phyloP scores from a whole-genome alignment of 1,140 invertebrate genomes.

The Carposina sasakii region DNA sequence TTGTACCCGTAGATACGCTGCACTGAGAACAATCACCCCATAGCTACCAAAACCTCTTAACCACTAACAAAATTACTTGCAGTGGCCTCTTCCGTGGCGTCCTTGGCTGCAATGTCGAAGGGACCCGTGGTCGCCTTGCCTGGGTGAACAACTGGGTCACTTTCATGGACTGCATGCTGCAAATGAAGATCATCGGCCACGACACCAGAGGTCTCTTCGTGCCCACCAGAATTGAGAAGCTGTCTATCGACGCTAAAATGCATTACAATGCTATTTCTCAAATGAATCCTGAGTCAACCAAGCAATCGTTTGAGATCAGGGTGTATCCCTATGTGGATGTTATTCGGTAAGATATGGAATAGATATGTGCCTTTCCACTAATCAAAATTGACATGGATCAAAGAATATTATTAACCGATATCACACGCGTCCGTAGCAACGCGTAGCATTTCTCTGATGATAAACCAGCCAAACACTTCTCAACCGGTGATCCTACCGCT shows the following conservation, averaged over 20 bases:
- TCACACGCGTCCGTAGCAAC: no score
- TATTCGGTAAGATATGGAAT: conserved; percentile 43
- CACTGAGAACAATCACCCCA: no score
- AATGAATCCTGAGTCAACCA: conserved; percentile 65
- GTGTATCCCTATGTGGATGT: conserved; percentile 59
- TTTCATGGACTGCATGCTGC: conserved; percentile 95
- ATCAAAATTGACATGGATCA: no score
- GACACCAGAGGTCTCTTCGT: conserved; percentile 85
- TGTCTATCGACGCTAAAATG: conserved; percentile 84
- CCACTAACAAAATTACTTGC: no score
- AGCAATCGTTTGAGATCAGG: conserved; percentile 58
- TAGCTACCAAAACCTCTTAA: no score
- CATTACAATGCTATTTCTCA: conserved; percentile 75
- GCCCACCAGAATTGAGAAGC: conserved; percentile 86
- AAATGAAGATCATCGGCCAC: conserved; percentile 85
- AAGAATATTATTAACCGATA: no score
- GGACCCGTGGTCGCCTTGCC: conserved; percentile 57
- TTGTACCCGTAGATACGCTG: no score
- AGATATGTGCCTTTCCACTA: not conserved
- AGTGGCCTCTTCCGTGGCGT: conserved; percentile 81
- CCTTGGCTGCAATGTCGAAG: conserved; percentile 65
- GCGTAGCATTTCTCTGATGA: no score
- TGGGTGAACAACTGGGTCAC: conserved; percentile 90
- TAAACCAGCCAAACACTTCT: no score
- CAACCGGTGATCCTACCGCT: no score